These are phyloP conservation scores for Mantis religiosa DNA, from an alignment of 2,888 invertebrate genomes.

Conservation along the genomic window DNA sequence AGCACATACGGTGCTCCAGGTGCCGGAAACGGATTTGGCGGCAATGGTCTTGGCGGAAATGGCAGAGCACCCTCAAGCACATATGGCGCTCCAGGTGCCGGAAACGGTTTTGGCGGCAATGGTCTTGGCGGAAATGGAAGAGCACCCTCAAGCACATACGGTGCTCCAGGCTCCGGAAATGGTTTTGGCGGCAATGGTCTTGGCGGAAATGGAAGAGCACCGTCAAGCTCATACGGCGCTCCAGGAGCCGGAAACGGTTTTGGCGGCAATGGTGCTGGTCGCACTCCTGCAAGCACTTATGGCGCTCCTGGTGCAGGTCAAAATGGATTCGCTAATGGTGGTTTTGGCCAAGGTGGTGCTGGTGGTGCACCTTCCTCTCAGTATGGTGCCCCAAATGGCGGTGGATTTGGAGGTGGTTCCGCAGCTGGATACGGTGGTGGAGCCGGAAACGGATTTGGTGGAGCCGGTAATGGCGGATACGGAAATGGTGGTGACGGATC, in stretches of 20 bases:
- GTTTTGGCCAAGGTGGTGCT: not conserved
- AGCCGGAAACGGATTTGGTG: not conserved
- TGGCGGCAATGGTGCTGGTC: not conserved
- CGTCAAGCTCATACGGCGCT: conserved; percentile 17
- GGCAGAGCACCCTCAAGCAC: conserved; percentile 18
- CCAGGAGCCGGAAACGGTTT: not conserved
- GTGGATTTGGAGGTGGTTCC: conserved; percentile 1
- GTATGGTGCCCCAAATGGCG: conserved; percentile 13
- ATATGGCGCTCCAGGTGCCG: conserved; percentile 21
- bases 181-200: not conserved
- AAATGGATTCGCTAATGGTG: not conserved
- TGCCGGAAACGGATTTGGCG: conserved; percentile 4
- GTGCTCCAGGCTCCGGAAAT: conserved; percentile 21
- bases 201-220: conserved; percentile 6
- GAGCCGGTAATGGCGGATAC: not conserved
- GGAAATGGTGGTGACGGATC: conserved; percentile 22
- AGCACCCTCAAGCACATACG: conserved; percentile 18
- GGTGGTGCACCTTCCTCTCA: conserved; percentile 18
- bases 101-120: conserved; percentile 1
- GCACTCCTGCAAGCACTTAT: conserved; percentile 23
- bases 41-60: not conserved
- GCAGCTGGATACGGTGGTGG: not conserved
- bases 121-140: not conserved
- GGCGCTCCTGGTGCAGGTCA: conserved; percentile 20
- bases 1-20: conserved; percentile 22